phyloP scores from a whole-genome alignment of 2,113 vertebrate genomes.

The Chinchilla lanigera region DNA sequence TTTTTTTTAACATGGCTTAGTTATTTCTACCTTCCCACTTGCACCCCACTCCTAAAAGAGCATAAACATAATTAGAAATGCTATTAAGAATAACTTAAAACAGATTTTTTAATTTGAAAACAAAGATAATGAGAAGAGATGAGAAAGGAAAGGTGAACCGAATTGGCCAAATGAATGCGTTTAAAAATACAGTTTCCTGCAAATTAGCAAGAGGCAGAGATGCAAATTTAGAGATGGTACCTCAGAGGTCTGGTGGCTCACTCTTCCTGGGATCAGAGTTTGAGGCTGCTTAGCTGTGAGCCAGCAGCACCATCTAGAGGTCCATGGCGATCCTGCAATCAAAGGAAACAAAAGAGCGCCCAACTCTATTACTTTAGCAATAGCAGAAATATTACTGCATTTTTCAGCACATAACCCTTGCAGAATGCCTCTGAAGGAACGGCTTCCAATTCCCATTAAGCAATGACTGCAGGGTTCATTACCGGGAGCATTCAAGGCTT shows the following conservation, averaged over 20 bases:
- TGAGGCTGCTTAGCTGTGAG: not conserved
- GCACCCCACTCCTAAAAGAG: not conserved
- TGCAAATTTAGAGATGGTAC: not conserved
- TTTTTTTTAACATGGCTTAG: not conserved
- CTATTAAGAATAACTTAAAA: constrained; percentile 58
- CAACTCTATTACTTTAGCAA: not conserved
- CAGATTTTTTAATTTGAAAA: constrained; percentile 57
- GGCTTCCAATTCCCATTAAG: not conserved
- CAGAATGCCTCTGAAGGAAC: constrained; percentile 8
- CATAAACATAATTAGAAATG: constrained; percentile 61
- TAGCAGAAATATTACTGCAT: not conserved
- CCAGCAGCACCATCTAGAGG: constrained; percentile 87
- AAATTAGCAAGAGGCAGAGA: constrained; percentile 15
- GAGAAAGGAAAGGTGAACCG: not conserved
- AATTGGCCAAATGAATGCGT: constrained; percentile 5
- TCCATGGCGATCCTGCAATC: not conserved
- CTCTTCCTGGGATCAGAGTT: not conserved
- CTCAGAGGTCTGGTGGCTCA: not conserved
- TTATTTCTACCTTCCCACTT: not conserved
- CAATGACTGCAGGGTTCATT: constrained; percentile 31
- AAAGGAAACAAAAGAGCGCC: constrained; percentile 41
- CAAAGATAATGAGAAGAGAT: constrained; percentile 43
- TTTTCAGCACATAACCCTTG: not conserved
- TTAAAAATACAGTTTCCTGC: constrained; percentile 25
- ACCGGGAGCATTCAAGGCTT: not conserved